These are phyloP conservation scores for Drosophila nasuta DNA, from an alignment of 1,140 invertebrate species.

Conservation along the genomic window DNA sequence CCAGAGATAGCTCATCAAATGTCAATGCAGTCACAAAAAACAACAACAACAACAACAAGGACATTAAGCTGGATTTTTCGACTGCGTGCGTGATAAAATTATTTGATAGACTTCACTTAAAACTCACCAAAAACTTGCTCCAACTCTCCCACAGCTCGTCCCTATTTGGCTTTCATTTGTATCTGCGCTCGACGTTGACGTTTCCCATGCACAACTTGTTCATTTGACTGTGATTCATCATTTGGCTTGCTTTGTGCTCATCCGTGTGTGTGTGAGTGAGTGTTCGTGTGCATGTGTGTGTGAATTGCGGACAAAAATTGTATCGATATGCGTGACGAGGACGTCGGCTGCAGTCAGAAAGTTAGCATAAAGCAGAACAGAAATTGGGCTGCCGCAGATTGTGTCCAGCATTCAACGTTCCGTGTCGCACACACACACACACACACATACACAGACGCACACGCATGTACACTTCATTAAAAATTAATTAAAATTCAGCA, in stretches of 20 bases:
- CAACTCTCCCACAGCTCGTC: constrained; percentile 12
- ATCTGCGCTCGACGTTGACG: constrained; percentile 14
- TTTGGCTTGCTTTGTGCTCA: constrained; percentile 46
- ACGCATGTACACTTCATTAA: constrained; percentile 61
- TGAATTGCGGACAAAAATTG: constrained; percentile 24
- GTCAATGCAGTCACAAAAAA: constrained; percentile 11
- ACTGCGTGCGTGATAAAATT: constrained; percentile 41
- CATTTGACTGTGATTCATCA: constrained; percentile 76
- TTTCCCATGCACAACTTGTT: constrained; percentile 50
- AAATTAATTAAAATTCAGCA: constrained; percentile 78
- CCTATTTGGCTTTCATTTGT: constrained; percentile 20
- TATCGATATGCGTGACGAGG: constrained; percentile 42
- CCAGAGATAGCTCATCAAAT: constrained; percentile 12
- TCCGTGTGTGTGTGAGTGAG: not conserved
- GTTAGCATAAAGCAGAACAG: constrained; percentile 23
- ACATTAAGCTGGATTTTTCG: not conserved
- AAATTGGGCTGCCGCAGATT: constrained; percentile 4
- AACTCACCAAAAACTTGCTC: constrained; percentile 17
- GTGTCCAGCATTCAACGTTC: not conserved
- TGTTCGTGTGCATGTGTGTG: not conserved
- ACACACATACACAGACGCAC: constrained; percentile 12
- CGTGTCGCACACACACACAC: constrained; percentile 14
- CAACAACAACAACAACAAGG: constrained; percentile 7
- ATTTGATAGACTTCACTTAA: constrained; percentile 44
- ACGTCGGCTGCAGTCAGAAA: constrained; percentile 26